Evolutionary conservation across 2,113 vertebrate genomes (phyloP), one percentile per base, ranked within the genome.

Genomic region (Sprattus sprattus): DNA sequence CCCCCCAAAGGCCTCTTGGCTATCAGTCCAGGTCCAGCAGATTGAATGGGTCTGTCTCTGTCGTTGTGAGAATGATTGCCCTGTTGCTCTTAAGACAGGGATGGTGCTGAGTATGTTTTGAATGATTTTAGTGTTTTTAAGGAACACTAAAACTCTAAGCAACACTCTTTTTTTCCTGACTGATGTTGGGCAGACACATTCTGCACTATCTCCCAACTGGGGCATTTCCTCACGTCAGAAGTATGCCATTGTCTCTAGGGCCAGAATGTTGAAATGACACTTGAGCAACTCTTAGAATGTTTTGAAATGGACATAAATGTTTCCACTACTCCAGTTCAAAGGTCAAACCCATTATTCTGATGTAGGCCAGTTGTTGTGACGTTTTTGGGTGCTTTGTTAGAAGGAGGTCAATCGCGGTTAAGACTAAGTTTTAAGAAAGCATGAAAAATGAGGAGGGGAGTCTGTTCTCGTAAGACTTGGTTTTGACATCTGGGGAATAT

Each of bases 401-500:
- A 81, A 39, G 46, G 82, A 67, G n/a, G 81, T 49, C 75, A 87
- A 84, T 84, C 32, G 13, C 25, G 13, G 4, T 78, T 78, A 39
- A 39, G 64, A 4, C 47, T 83, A 39, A 1, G 84, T 86, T 83
- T 84, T 52, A 32, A 13, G 85, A 85, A 87, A 60, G 47, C 52
- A 44, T 71, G 45, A 71, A 54, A 84, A 86, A 11, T 75, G 25
- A 44, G 1, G 44, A 18, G 7, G 22, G 60, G 46, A 15, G n/a
- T 57, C 6, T 28, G 60, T 10, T 25, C 52, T 45, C 20, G 52
- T 45, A 16, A 67, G 82, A 81, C 85, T 39, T 64, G 84, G 84
- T 86, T 86, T 87, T 85, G 81, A 89, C 89, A 90, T 89, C 85
- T 90, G 88, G 85, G 85, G 84, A 83, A 87, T 64, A 89, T 89